These are phyloP conservation scores for Melolontha melolontha DNA, from an alignment of 2,888 invertebrate genomes.

Conservation along the genomic window DNA sequence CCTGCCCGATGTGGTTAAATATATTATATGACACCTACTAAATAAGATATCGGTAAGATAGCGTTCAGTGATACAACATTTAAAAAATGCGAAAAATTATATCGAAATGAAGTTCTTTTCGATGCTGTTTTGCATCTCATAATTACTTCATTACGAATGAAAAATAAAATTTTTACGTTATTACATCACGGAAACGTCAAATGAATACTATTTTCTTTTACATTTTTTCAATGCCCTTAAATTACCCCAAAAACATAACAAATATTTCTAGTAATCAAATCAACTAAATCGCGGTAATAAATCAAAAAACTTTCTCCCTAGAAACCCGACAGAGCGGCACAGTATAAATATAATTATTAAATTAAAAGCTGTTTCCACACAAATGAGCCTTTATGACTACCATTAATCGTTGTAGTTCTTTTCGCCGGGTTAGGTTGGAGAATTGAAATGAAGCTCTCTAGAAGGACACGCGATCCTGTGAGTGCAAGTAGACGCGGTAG, in stretches of 20 bases:
- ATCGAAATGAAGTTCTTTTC: no score
- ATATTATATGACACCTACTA: no score
- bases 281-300: conserved; percentile 22
- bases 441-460: conserved; percentile 13
- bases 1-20: no score
- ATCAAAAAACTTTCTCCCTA: conserved; percentile 23
- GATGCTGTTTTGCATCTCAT: no score
- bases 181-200: no score
- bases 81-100: no score
- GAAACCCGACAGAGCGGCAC: conserved; percentile 17
- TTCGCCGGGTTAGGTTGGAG: conserved; percentile 18
- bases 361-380: conserved; percentile 59
- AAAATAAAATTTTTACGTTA: no score
- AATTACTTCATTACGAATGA: no score
- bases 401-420: conserved; percentile 56
- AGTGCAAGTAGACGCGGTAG: conserved; percentile 2
- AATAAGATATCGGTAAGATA: no score
- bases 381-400: conserved; percentile 55
- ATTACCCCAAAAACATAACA: conserved; percentile 26
- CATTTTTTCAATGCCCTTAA: neutral
- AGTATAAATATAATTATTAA: conserved; percentile 55
- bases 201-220: no score
- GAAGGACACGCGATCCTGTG: conserved; percentile 40
- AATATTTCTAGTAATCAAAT: conserved; percentile 28
- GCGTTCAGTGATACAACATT: no score